phyloP scores from a whole-genome alignment of 2,797 vertebrate species.

The Lepilemur ruficaudatus region DNA sequence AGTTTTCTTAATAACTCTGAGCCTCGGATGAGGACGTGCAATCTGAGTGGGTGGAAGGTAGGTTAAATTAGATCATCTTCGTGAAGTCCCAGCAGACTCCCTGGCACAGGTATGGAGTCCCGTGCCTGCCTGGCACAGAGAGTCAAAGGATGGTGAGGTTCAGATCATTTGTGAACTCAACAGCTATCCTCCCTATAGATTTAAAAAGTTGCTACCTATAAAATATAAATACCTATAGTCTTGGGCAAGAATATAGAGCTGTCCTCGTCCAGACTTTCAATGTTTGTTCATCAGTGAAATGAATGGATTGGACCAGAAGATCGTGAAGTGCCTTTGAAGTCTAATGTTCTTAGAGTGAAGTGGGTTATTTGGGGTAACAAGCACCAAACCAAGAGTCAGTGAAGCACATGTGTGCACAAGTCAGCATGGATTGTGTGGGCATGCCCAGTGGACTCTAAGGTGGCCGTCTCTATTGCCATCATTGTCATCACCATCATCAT shows the following conservation, averaged over 20 bases:
- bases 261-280: not conserved
- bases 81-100: not conserved
- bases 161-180: not conserved
- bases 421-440: accelerated
- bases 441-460: not conserved
- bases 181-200: not conserved
- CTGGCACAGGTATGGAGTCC: not conserved
- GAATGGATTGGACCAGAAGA: not conserved
- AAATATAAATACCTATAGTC: not conserved
- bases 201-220: too few species aligned
- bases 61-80: not conserved
- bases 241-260: not conserved
- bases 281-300: not conserved
- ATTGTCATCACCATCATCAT: accelerated
- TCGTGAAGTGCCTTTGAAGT: not conserved
- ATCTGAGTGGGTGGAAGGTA: not conserved
- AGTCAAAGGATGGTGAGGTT: not conserved
- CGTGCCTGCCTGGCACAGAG: not conserved
- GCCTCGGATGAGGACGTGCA: not conserved
- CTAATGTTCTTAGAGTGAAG: not conserved
- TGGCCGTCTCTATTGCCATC: too few species aligned
- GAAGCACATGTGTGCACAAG: accelerated
- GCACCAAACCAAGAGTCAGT: not conserved
- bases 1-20: not conserved
- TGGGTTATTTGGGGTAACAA: not conserved